These are phyloP conservation scores for Dunckerocampus dactyliophorus DNA, from an alignment of 2,113 vertebrate genomes.

Conservation along the genomic window DNA sequence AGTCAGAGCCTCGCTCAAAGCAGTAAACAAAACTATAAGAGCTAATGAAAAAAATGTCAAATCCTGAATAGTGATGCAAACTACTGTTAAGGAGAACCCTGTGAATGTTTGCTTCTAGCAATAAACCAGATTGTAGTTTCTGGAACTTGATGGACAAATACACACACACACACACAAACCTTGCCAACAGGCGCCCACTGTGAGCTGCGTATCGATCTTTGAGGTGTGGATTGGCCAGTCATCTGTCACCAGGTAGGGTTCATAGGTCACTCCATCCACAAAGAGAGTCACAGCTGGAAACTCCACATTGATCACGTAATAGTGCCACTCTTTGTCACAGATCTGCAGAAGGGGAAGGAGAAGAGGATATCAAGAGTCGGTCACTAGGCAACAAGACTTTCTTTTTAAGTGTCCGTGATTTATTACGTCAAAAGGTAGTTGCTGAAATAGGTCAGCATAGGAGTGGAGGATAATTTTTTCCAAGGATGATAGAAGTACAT, in stretches of 20 bases:
- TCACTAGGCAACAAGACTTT: conserved; percentile 4
- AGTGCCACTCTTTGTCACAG: conserved; percentile 98
- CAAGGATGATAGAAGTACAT: conserved; percentile 21
- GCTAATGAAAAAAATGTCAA: no score
- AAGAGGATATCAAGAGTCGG: conserved; percentile 4
- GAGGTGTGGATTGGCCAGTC: conserved; percentile 96
- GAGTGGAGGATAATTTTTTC: conserved; percentile 15
- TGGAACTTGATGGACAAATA: conserved; percentile 1
- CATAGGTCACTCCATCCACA: conserved; percentile 90
- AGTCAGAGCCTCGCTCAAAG: no score
- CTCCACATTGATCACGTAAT: conserved; percentile 93
- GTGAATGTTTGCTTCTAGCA: no score
- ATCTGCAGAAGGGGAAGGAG: conserved; percentile 74
- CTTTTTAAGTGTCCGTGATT: neutral
- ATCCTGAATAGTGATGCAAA: no score
- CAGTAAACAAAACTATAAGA: no score
- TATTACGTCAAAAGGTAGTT: conserved; percentile 10
- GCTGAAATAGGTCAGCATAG: conserved; percentile 25
- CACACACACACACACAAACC: conserved; percentile 70
- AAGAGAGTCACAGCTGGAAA: conserved; percentile 91
- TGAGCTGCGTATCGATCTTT: conserved; percentile 92
- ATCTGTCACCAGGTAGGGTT: conserved; percentile 96
- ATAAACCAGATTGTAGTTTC: no score
- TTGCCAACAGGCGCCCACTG: conserved; percentile 97
- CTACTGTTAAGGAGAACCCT: no score